A percentile compares a stretch with the other conserved stretches of the same genome.
Conservation (phyloP, 2,888 invertebrate genomes). For the Phortica magna region DNA sequence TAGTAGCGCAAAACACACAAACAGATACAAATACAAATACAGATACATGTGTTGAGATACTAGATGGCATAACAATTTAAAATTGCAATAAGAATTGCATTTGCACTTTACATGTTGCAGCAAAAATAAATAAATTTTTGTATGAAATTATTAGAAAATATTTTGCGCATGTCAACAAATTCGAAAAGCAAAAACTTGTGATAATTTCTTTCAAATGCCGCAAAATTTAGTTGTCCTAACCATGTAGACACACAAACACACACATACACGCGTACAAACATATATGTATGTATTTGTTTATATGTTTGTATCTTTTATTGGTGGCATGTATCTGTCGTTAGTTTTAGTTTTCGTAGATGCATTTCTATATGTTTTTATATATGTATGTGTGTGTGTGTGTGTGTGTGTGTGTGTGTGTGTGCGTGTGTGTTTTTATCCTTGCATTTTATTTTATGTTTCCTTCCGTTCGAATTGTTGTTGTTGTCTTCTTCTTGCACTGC, state of each 20-base stretch:
- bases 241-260: background rate
- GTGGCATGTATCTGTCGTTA: background rate
- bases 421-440: slow-evolving; percentile 25
- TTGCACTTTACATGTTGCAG: slow-evolving; percentile 61
- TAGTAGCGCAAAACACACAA: background rate
- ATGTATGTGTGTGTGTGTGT: slow-evolving; percentile 26
- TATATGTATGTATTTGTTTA: background rate
- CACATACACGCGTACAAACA: slow-evolving; percentile 2
- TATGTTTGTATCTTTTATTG: background rate
- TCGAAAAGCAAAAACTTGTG: slow-evolving; percentile 28
- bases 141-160: slow-evolving; percentile 34
- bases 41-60: background rate
- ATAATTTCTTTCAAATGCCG: slow-evolving; percentile 12
- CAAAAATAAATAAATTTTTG: slow-evolving; percentile 1
- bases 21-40: background rate
- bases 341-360: background rate
- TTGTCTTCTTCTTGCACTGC: background rate
- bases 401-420: slow-evolving; percentile 18
- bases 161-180: slow-evolving; percentile 72
- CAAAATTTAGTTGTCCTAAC: background rate
- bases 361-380: background rate
- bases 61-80: background rate
- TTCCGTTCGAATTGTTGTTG: slow-evolving; percentile 62
- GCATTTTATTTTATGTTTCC: slow-evolving; percentile 70
- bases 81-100: slow-evolving; percentile 32